These are phyloP conservation scores for Aphaenogaster rudis DNA, from an alignment of 1,140 invertebrate genomes.

Conservation along the genomic window DNA sequence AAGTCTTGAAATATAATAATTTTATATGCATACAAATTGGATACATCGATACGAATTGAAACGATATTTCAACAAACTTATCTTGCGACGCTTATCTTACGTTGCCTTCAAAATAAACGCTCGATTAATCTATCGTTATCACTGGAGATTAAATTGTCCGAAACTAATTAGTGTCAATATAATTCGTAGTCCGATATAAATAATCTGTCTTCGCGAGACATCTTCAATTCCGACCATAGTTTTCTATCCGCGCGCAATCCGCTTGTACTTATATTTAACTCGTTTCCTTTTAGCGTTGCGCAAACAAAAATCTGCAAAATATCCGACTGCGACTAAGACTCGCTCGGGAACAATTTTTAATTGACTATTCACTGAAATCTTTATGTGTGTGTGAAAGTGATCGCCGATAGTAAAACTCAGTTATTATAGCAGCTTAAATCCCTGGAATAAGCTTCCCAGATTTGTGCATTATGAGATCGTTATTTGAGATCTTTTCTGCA, in stretches of 20 bases:
- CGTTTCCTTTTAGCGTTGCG: slow-evolving; percentile 17
- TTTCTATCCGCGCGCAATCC: slow-evolving; percentile 2
- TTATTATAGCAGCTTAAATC: background rate
- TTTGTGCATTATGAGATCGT: background rate
- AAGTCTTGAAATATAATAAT: background rate
- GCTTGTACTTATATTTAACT: slow-evolving; percentile 29
- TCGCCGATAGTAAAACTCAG: background rate
- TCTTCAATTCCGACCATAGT: background rate
- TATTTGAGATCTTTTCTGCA: background rate
- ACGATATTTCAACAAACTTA: background rate
- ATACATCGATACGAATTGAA: background rate
- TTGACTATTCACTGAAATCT: background rate
- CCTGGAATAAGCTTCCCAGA: background rate
- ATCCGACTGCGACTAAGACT: background rate
- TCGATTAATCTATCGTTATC: slow-evolving; percentile 30
- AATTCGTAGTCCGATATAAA: slow-evolving; percentile 22
- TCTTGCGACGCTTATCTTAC: slow-evolving; percentile 13
- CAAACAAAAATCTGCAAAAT: slow-evolving; percentile 18
- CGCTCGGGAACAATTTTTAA: background rate
- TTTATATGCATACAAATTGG: background rate
- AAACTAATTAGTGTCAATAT: slow-evolving; percentile 33
- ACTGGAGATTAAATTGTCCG: slow-evolving; percentile 16
- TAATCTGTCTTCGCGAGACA: background rate
- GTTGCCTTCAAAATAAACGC: slow-evolving; percentile 19
- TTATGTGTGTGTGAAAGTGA: no score